These are phyloP conservation scores for Hypena proboscidalis DNA, from an alignment of 2,888 invertebrate genomes.

Conservation along the genomic window DNA sequence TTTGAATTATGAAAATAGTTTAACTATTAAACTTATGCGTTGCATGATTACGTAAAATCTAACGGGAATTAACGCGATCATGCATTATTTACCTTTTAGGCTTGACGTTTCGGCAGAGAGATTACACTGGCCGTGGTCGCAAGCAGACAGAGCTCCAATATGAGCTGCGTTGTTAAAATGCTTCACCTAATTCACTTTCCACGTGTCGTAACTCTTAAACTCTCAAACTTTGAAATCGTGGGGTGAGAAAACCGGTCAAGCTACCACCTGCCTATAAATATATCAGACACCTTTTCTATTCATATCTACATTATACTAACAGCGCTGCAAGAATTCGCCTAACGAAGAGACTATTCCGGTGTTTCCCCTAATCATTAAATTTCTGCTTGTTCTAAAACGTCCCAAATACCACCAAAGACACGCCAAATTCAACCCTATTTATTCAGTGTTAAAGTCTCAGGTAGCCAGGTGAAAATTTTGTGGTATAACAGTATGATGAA, in stretches of 20 bases:
- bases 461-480: conserved; percentile 24
- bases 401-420: conserved; percentile 19
- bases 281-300: conserved; percentile 3
- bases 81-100: too few species aligned
- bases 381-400: conserved; percentile 19
- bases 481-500: conserved; percentile 38
- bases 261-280: neutral
- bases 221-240: too few species aligned
- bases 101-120: too few species aligned
- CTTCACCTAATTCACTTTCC: too few species aligned
- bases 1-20: too few species aligned
- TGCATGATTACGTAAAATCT: too few species aligned
- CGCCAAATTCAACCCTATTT: conserved; percentile 29
- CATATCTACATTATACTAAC: conserved; percentile 31
- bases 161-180: too few species aligned
- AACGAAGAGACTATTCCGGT: conserved; percentile 47
- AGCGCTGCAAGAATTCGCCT: conserved; percentile 44
- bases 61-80: too few species aligned
- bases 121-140: too few species aligned
- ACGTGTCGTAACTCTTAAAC: too few species aligned
- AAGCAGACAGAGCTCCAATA: too few species aligned
- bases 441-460: conserved; percentile 36
- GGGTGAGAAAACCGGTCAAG: neutral
- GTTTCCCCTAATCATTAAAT: conserved; percentile 58
- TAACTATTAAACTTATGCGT: too few species aligned